phyloP scores from a whole-genome alignment of 1,140 invertebrate genomes.

The Drosophila equinoxialis region DNA sequence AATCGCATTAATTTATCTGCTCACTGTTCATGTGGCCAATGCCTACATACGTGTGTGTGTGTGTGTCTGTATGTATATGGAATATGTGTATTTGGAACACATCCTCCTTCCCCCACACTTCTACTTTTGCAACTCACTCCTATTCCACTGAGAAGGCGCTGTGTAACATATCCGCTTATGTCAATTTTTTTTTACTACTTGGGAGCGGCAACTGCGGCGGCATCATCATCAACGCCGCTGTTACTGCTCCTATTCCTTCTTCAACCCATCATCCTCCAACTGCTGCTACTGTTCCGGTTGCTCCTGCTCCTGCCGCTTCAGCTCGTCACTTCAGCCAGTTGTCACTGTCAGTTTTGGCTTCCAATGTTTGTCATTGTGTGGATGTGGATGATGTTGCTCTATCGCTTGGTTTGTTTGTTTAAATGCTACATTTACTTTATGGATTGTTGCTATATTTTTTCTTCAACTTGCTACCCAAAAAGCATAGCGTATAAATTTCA shows the following conservation, averaged over 20 bases:
- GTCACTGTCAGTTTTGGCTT: constrained; percentile 80
- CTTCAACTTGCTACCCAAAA: constrained; percentile 75
- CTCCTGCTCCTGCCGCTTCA: constrained; percentile 29
- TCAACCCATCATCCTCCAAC: neutral
- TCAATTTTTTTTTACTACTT: constrained; percentile 68
- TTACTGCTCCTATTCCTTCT: constrained; percentile 12
- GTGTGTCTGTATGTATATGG: neutral
- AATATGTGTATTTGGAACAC: constrained; percentile 1
- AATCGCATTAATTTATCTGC: constrained; percentile 82
- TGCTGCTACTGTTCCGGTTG: neutral
- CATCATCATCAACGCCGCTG: constrained; percentile 63
- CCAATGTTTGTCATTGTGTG: constrained; percentile 70
- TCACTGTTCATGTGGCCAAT: constrained; percentile 63
- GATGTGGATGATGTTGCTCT: constrained; percentile 14
- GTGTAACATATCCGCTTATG: constrained; percentile 80
- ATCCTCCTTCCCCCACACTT: constrained; percentile 12
- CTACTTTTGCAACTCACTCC: neutral
- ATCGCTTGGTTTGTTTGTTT: constrained; percentile 70
- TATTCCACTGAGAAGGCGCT: constrained; percentile 56
- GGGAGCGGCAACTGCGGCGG: constrained; percentile 25
- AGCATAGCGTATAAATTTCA: constrained; percentile 73
- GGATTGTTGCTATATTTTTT: constrained; percentile 81
- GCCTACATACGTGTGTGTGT: constrained; percentile 44
- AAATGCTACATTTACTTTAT: constrained; percentile 81
- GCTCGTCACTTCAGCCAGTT: constrained; percentile 68